Percentiles rank a stretch among this genome's conserved stretches.
Evolutionary conservation across 2,888 invertebrate species (phyloP).

Genomic region (Synanthedon andrenaeformis): DNA sequence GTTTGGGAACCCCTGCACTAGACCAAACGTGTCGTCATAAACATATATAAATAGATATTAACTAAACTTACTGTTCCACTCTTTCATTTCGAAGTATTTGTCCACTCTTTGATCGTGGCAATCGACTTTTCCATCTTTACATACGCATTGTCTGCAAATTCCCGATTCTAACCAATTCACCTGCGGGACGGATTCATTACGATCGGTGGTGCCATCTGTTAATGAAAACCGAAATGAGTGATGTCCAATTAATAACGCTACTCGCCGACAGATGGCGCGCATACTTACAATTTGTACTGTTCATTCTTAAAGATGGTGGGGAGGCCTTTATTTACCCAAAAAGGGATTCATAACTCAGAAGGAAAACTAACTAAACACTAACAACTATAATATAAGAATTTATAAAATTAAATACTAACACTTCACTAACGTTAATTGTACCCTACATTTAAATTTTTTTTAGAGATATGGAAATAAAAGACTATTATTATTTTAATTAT

Average conservation of each 20-base stretch:
- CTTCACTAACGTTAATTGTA: no score
- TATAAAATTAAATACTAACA: no score
- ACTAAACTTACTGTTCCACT: conserved; percentile 63
- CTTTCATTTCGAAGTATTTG: conserved; percentile 59
- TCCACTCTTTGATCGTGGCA: conserved; percentile 63
- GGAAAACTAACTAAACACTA: no score
- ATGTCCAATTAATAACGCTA: conserved; percentile 19
- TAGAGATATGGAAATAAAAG: no score
- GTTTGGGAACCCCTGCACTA: no score
- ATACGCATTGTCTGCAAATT: conserved; percentile 68
- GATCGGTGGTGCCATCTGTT: conserved; percentile 14
- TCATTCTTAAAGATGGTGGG: no score
- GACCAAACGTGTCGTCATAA: no score
- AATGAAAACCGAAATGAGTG: conserved; percentile 19
- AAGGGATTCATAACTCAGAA: no score
- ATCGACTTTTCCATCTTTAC: conserved; percentile 60
- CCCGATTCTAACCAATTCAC: conserved; percentile 27
- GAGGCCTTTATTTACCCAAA: no score
- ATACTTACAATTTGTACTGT: background rate
- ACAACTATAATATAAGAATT: no score
- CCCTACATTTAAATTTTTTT: no score
- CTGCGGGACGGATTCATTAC: conserved; percentile 8
- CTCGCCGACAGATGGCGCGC: background rate
- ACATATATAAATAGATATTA: background rate
- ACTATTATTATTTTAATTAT: no score